Base-by-base conservation (phyloP, 2,113 vertebrate species). In the Actinemys pallida region DNA sequence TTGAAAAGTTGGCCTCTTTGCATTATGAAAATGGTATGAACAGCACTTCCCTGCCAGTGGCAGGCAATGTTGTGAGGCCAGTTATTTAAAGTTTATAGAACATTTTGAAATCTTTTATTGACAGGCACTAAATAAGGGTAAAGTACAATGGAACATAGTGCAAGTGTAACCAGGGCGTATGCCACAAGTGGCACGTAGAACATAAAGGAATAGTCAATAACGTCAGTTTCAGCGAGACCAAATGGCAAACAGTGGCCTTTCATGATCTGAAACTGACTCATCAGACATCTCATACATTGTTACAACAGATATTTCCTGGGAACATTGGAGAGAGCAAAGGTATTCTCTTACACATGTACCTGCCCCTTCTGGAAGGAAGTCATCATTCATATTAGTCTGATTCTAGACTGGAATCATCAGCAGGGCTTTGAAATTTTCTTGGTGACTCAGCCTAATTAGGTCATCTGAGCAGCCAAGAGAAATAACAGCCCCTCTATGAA, bases 331-430 rank as follows among this genome's bases (percentile, higher is more conserved):
- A 65, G 13, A 84, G 3, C 19, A 94, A 75, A 85, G 27, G 5
- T 50, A 17, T 12, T 88, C 81, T 87, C 90, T 86, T 35, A 87
- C 0, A 0, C 45, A 12, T 8, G 86, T 22, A 45, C 81, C 39
- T 59, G 47, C 81, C 86, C 10, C 8, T 93, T 90, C 24, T 91
- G 50, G 57, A 87, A 90, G 75, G 79, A 96, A 95, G 81, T 57
- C 7, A 42, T 86, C 22, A 53, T 62, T 91, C n/a, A 27, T 8
- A 47, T 14, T 83, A 31, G 22, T 11, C 39, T 42, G 47, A 16
- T 25, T 93, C 79, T 92, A 75, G 88, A 65, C 11, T 2, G 3
- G 57, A 57, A 54, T 93, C 54, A 22, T 49, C 39, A 57, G 3
- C 11, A 35, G 29, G 62, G 6, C 22, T 88, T 57, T 8, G 50